Evolutionary conservation across 1,140 invertebrate species (phyloP).

Genomic region (Anagrus nilaparvatae): DNA sequence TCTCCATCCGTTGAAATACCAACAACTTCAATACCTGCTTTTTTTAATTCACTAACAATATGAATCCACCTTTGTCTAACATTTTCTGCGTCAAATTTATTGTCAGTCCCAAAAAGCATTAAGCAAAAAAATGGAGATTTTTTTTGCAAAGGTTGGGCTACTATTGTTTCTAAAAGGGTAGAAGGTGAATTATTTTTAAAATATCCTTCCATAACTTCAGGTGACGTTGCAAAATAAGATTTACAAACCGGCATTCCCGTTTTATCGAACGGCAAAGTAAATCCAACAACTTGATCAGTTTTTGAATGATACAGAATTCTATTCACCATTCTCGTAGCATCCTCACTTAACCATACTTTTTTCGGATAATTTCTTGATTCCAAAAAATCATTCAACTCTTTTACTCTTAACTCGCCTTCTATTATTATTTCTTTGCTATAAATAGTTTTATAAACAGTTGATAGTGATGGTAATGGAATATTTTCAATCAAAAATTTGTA

Average conservation of each 20-base stretch:
- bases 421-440: too few relatives aligned
- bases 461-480: too few relatives aligned
- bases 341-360: constrained; percentile 14
- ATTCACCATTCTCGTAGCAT: constrained; percentile 13
- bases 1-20: constrained; percentile 6
- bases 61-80: constrained; percentile 2
- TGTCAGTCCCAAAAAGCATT: constrained; percentile 10
- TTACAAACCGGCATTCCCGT: constrained; percentile 5
- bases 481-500: too few relatives aligned
- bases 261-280: constrained; percentile 5
- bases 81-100: constrained; percentile 10
- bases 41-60: constrained; percentile 1
- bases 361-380: constrained; percentile 6
- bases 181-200: not conserved
- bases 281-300: constrained; percentile 10
- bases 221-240: constrained; percentile 8
- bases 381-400: constrained; percentile 12
- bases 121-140: constrained; percentile 4
- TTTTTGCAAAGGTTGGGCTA: constrained; percentile 8
- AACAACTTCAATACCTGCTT: constrained; percentile 1
- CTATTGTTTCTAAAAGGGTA: not conserved
- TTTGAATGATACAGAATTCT: constrained; percentile 10
- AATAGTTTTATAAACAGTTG: too few relatives aligned
- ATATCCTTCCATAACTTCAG: constrained; percentile 3
- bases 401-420: constrained; percentile 11